Conservation (phyloP, 53 echinoderm and acorn worm genomes). For the Hippasteria phrygiana region DNA sequence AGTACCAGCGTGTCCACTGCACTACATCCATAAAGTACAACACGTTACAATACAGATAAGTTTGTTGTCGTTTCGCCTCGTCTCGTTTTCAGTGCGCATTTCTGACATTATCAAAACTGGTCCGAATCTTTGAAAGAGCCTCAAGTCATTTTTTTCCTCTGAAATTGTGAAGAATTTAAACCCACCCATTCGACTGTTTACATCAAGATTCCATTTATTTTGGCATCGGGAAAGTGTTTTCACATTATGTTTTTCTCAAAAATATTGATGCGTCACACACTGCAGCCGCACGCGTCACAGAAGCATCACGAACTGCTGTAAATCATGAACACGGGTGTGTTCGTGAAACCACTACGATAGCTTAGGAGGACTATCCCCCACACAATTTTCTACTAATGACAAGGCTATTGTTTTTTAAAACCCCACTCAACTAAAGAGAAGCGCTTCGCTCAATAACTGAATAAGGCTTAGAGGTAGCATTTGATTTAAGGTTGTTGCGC, state of each 20-base stretch:
- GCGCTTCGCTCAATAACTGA: neutral
- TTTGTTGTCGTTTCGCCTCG: too few species aligned
- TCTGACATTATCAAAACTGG: too few species aligned
- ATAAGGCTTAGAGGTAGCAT: neutral
- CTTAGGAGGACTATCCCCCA: neutral
- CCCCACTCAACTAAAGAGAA: neutral
- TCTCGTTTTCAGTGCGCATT: too few species aligned
- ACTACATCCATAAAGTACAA: too few species aligned
- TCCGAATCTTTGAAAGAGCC: too few species aligned
- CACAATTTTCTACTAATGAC: neutral
- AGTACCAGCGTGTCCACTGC: too few species aligned
- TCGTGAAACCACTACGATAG: conserved; percentile 14
- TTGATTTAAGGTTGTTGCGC: neutral
- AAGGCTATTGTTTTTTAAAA: neutral
- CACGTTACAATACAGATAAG: too few species aligned
- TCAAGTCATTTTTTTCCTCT: too few species aligned
- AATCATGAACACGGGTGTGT: neutral
- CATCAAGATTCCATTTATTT: too few species aligned
- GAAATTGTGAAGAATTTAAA: too few species aligned
- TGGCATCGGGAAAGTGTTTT: neutral
- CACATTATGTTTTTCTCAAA: neutral
- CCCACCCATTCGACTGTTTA: too few species aligned
- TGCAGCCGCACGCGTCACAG: neutral
- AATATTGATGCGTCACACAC: neutral
- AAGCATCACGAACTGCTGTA: neutral